Conservation (phyloP, 2,888 invertebrate genomes). For the Agrilus biguttatus region DNA sequence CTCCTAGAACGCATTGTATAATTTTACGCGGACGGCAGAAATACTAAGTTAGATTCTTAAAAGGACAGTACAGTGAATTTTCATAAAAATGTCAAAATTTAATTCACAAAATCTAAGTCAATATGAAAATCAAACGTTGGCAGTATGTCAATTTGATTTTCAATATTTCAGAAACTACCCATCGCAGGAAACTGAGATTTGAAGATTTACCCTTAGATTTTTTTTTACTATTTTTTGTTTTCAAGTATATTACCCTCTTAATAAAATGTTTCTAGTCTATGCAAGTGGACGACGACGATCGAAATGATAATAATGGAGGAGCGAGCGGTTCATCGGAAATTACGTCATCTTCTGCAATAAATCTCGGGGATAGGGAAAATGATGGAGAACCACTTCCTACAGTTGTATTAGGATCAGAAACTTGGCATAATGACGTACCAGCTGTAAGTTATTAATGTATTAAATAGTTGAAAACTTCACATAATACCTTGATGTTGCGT, state of each 20-base stretch:
- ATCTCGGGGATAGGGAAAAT: constrained; percentile 11
- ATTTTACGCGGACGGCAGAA: background rate
- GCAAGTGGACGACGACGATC: constrained; percentile 31
- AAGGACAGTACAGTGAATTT: too few relatives aligned
- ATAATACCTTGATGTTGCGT: background rate
- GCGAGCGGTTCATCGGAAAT: constrained; percentile 14
- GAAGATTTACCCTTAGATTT: too few relatives aligned
- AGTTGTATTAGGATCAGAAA: constrained; percentile 39
- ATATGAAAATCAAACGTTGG: too few relatives aligned
- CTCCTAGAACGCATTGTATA: too few relatives aligned
- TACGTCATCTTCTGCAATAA: constrained; percentile 4
- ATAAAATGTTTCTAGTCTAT: constrained; percentile 28
- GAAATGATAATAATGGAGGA: constrained; percentile 10
- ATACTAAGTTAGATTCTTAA: background rate
- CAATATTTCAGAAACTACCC: too few relatives aligned
- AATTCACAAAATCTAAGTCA: too few relatives aligned
- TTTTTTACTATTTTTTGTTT: too few relatives aligned
- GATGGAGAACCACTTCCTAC: constrained; percentile 32
- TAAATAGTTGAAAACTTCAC: background rate
- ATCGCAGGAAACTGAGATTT: too few relatives aligned
- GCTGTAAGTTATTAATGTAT: constrained; percentile 26
- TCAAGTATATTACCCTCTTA: too few relatives aligned
- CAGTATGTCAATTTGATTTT: too few relatives aligned
- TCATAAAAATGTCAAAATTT: too few relatives aligned
- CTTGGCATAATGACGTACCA: constrained; percentile 49